Evolutionary conservation across 2,113 vertebrate genomes (phyloP).

Genomic region (Oreochromis niloticus): DNA sequence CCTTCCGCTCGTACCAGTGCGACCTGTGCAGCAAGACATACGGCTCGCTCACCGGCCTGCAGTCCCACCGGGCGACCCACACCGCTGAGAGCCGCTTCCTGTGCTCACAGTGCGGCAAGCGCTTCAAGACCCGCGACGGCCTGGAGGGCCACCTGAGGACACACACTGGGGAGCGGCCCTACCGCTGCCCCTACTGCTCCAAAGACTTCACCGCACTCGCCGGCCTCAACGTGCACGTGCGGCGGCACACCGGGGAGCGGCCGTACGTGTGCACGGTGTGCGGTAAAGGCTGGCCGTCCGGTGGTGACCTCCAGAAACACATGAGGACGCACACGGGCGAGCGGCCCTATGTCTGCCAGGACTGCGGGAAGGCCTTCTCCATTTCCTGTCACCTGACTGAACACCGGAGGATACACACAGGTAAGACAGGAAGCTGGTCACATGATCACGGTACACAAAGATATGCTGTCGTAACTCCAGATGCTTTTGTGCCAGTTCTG

Average conservation of each 20-base stretch:
- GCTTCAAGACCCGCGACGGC: slow-evolving; percentile 63
- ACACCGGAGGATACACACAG: slow-evolving; percentile 67
- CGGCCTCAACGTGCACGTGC: slow-evolving; percentile 69
- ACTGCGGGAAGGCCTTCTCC: slow-evolving; percentile 67
- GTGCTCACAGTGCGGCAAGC: slow-evolving; percentile 68
- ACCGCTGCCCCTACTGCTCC: slow-evolving; percentile 67
- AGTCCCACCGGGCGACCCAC: slow-evolving; percentile 55
- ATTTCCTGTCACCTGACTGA: slow-evolving; percentile 70
- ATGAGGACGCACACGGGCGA: slow-evolving; percentile 69
- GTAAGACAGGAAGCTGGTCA: slow-evolving; percentile 8
- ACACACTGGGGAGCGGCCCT: slow-evolving; percentile 63
- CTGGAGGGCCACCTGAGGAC: slow-evolving; percentile 66
- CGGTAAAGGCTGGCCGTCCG: slow-evolving; percentile 64
- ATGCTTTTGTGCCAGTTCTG: not conserved
- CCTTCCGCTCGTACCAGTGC: slow-evolving; percentile 50
- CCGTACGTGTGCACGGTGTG: slow-evolving; percentile 70
- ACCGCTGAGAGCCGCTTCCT: slow-evolving; percentile 57
- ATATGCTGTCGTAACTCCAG: not conserved
- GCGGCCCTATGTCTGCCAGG: slow-evolving; percentile 59
- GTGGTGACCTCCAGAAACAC: slow-evolving; percentile 70
- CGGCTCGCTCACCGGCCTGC: slow-evolving; percentile 43
- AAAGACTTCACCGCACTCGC: slow-evolving; percentile 65
- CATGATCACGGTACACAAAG: not conserved
- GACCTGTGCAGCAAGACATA: slow-evolving; percentile 65
- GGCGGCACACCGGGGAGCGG: slow-evolving; percentile 70